Evolutionary conservation across 2,888 invertebrate genomes (phyloP).

Genomic region (Philopedon plagiatum): DNA sequence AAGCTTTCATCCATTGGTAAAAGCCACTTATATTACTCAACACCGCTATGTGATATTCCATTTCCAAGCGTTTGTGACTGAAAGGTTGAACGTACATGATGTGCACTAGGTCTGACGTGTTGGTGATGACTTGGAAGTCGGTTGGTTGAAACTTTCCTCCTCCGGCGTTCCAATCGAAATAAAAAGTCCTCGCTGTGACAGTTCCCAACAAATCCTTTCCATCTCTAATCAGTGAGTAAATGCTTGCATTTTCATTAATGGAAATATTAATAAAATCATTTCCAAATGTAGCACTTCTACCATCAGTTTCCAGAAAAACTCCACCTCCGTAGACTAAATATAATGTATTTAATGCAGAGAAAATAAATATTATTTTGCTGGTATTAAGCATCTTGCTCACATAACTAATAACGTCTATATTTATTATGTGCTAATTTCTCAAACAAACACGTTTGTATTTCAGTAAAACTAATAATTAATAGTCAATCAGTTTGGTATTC

Average conservation of each 20-base stretch:
- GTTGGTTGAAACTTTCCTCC: constrained; percentile 22
- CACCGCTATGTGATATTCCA: constrained; percentile 24
- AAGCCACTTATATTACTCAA: constrained; percentile 21
- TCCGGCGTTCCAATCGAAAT: constrained; percentile 31
- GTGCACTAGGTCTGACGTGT: constrained; percentile 19
- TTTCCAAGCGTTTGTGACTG: constrained; percentile 1
- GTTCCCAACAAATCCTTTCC: constrained; percentile 23
- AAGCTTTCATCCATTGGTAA: constrained; percentile 24
- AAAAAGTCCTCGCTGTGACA: constrained; percentile 17
- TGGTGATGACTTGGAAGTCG: not conserved
- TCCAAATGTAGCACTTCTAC: not conserved
- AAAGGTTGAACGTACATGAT: constrained; percentile 15
- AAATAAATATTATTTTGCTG: not conserved
- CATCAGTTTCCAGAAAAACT: not conserved
- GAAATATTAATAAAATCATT: constrained; percentile 24
- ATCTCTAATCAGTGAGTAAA: constrained; percentile 20
- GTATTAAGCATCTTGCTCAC: not conserved
- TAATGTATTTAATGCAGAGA: not conserved
- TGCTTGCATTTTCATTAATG: constrained; percentile 4
- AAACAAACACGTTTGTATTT: too few relatives aligned
- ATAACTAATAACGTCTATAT: too few relatives aligned
- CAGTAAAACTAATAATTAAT: too few relatives aligned
- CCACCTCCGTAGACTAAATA: not conserved
- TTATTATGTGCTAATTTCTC: not conserved
- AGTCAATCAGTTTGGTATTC: too few relatives aligned